A percentile compares a stretch with the other conserved stretches of the same genome.
These are phyloP conservation scores for Magallana angulata DNA, from an alignment of 1,140 invertebrate species.

Conservation along the genomic window DNA sequence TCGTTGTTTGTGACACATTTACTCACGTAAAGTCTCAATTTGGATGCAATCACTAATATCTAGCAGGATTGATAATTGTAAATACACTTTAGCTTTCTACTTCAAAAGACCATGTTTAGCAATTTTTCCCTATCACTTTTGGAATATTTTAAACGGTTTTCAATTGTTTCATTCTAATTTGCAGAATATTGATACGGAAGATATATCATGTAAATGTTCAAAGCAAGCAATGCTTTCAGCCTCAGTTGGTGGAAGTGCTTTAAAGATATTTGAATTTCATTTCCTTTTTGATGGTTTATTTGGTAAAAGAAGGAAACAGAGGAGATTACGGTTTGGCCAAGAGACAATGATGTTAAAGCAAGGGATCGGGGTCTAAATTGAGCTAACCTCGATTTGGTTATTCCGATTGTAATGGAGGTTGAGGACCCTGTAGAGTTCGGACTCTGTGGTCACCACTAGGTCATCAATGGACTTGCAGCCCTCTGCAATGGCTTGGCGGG, in stretches of 20 bases:
- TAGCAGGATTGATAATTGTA: neutral
- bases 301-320: neutral
- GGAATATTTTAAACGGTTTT: too few relatives aligned
- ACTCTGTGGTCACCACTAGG: slow-evolving; percentile 94
- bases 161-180: neutral
- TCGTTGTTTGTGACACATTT: neutral
- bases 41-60: neutral
- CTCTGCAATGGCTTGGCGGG: slow-evolving; percentile 97
- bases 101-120: too few relatives aligned
- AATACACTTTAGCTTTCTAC: too few relatives aligned
- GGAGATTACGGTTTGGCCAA: neutral
- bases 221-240: too few relatives aligned
- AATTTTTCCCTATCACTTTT: too few relatives aligned
- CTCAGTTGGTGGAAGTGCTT: neutral
- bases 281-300: neutral
- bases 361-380: neutral
- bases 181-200: neutral
- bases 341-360: neutral
- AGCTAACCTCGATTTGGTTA: slow-evolving; percentile 99
- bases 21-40: slow-evolving; percentile 11
- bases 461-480: slow-evolving; percentile 96
- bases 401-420: slow-evolving; percentile 99
- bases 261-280: neutral
- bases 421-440: slow-evolving; percentile 97
- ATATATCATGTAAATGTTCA: neutral